A percentile compares a stretch with the other conserved stretches of the same genome.
Conservation (phyloP, 2,113 vertebrate species). For the Cryptotis parvus region DNA sequence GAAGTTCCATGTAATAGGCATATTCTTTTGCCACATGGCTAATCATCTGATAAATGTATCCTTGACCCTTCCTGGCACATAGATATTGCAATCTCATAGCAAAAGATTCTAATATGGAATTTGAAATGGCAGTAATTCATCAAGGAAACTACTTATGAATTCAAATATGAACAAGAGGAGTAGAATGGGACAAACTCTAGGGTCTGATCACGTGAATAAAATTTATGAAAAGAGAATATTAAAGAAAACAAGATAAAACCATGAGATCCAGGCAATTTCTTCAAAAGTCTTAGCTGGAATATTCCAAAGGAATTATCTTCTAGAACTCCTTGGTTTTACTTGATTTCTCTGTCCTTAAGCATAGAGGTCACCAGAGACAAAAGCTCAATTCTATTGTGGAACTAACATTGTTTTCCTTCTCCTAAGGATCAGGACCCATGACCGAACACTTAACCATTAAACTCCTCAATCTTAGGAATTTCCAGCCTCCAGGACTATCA, state of each 20-base stretch:
- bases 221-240: neutral
- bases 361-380: neutral
- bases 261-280: neutral
- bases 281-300: neutral
- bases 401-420: neutral
- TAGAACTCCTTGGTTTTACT: too few species aligned
- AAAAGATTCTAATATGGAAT: neutral
- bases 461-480: neutral
- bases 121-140: neutral
- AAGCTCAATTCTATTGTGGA: neutral
- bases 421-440: neutral
- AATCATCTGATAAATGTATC: neutral
- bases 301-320: neutral
- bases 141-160: neutral
- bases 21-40: neutral
- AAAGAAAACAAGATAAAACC: neutral
- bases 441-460: neutral
- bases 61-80: neutral
- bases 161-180: neutral
- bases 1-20: neutral
- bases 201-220: neutral
- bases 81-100: neutral
- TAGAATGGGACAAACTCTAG: neutral
- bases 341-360: neutral
- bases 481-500: too few species aligned